Evolutionary conservation across 2,113 vertebrate species (phyloP).

Genomic region (Brachyhypopomus occidentalis): DNA sequence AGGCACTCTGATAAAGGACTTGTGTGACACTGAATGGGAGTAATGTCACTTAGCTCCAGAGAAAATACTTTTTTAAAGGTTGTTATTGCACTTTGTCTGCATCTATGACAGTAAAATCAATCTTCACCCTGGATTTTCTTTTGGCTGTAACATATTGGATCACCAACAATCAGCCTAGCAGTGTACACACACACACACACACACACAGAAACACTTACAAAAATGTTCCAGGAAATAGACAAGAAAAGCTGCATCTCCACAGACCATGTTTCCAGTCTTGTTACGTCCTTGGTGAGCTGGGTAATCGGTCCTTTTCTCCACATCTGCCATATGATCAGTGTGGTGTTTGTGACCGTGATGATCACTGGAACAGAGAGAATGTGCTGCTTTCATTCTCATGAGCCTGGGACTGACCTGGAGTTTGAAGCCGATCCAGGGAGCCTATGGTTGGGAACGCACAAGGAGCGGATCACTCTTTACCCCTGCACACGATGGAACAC

Average conservation of each 20-base stretch:
- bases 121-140: background rate
- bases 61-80: no score
- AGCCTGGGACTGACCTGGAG: background rate
- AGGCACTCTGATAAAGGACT: background rate
- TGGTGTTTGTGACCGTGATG: slow-evolving; percentile 18
- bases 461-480: no score
- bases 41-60: background rate
- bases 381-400: background rate
- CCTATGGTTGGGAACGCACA: no score
- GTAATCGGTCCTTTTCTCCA: slow-evolving; percentile 41
- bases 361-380: slow-evolving; percentile 11
- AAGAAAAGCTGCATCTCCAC: slow-evolving; percentile 11
- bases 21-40: background rate
- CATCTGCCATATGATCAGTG: slow-evolving; percentile 33
- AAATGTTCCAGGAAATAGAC: no score
- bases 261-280: slow-evolving; percentile 30
- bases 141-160: background rate
- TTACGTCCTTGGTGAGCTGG: slow-evolving; percentile 32
- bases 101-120: background rate
- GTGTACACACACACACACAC: background rate
- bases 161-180: background rate
- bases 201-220: no score
- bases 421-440: background rate
- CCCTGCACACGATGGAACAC: background rate
- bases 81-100: background rate